A percentile compares a stretch with the other conserved stretches of the same genome.
Conservation (phyloP, 1,140 invertebrate genomes). For the Drosophila teissieri region DNA sequence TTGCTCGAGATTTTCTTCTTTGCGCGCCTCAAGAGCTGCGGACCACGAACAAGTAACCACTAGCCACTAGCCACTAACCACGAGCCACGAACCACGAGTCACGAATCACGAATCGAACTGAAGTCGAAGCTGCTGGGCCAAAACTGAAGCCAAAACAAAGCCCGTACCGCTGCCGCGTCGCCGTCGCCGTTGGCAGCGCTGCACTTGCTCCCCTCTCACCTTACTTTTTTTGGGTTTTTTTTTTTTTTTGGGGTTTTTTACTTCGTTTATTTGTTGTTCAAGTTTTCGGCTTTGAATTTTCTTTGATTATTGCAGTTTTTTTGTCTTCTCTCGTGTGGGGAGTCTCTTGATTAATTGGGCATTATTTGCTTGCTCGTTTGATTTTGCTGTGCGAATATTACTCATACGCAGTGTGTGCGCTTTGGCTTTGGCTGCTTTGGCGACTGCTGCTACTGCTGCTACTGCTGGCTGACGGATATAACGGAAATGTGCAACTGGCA, state of each 20-base stretch:
- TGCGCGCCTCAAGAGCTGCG: constrained; percentile 27
- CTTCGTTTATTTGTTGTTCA: constrained; percentile 6
- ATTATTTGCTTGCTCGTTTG: background rate
- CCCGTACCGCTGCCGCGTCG: constrained; percentile 36
- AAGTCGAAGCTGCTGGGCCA: constrained; percentile 56
- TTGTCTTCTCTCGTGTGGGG: background rate
- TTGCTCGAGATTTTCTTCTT: constrained; percentile 10
- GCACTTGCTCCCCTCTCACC: constrained; percentile 42
- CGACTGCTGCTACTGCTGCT: constrained; percentile 31
- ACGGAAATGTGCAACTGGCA: constrained; percentile 81
- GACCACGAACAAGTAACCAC: constrained; percentile 11
- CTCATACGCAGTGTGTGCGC: constrained; percentile 46
- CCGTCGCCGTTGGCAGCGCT: constrained; percentile 55
- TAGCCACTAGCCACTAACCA: constrained; percentile 23
- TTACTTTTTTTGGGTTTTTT: background rate
- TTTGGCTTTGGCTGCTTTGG: constrained; percentile 15
- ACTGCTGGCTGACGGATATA: constrained; percentile 67
- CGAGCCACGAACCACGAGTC: constrained; percentile 12
- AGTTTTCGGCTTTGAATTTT: constrained; percentile 18
- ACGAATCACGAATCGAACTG: constrained; percentile 49
- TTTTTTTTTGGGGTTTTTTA: background rate
- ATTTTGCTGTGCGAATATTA: constrained; percentile 27
- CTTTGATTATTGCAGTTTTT: background rate
- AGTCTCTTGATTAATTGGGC: constrained; percentile 3
- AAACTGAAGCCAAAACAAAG: constrained; percentile 60